Evolutionary conservation across 2,888 invertebrate genomes (phyloP).

Genomic region (Chrysina gloriosa): DNA sequence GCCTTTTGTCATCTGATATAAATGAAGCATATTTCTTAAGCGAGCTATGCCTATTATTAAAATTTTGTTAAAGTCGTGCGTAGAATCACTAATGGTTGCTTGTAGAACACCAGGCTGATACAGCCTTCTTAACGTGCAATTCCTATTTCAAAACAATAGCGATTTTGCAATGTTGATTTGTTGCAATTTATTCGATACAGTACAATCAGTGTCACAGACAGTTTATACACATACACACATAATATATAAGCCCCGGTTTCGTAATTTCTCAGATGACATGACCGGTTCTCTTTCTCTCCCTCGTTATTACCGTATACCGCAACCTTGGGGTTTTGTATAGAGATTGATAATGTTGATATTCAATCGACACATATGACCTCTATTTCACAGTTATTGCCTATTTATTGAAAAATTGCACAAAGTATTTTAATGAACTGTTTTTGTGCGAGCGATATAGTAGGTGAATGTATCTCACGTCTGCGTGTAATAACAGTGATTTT

Average conservation of each 20-base stretch:
- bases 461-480: neutral
- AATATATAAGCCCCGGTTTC: conserved; percentile 45
- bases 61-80: neutral
- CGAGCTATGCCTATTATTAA: too few relatives aligned
- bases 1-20: too few relatives aligned
- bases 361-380: conserved; percentile 41
- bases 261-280: conserved; percentile 50
- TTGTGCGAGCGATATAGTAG: neutral
- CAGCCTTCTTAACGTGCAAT: conserved; percentile 7
- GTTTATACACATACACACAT: conserved; percentile 37
- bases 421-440: neutral
- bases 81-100: neutral
- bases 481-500: neutral
- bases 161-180: conserved; percentile 50
- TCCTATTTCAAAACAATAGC: conserved; percentile 47
- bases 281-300: conserved; percentile 45
- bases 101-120: neutral
- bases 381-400: conserved; percentile 19
- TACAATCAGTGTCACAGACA: conserved; percentile 34
- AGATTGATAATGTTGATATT: conserved; percentile 44
- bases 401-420: conserved; percentile 12
- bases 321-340: conserved; percentile 36
- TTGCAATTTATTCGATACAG: conserved; percentile 46
- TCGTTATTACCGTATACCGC: conserved; percentile 42
- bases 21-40: too few relatives aligned